Conservation (phyloP, 2,888 invertebrate genomes). For the Agonopterix subpropinquella region DNA sequence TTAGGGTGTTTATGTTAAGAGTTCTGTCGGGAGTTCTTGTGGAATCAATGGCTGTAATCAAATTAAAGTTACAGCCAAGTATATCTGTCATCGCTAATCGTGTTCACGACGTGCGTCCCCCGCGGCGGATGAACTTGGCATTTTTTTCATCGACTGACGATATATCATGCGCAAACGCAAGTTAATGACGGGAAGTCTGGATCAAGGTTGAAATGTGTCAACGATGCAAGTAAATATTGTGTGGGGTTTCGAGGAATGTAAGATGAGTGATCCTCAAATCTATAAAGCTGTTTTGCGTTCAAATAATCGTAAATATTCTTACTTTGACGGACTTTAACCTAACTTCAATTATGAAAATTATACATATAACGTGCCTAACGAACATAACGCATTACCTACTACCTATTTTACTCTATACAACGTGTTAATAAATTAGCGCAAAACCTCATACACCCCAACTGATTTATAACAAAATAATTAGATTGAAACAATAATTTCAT, state of each 20-base stretch:
- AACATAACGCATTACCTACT: too few species aligned
- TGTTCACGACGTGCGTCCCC: constrained; percentile 12
- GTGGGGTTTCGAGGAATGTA: too few species aligned
- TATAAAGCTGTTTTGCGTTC: not conserved
- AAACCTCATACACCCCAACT: too few species aligned
- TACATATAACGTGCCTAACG: too few species aligned
- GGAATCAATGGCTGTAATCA: constrained; percentile 29
- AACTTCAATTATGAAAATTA: too few species aligned
- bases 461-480: too few species aligned
- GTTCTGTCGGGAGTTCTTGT: too few species aligned
- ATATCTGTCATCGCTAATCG: constrained; percentile 52
- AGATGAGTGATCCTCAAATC: not conserved
- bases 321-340: too few species aligned
- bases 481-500: too few species aligned
- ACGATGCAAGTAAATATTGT: constrained; percentile 5
- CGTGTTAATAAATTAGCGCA: too few species aligned
- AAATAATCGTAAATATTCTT: not conserved
- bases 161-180: constrained; percentile 9
- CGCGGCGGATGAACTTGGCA: constrained; percentile 20
- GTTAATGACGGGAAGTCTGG: constrained; percentile 38
- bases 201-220: constrained; percentile 15
- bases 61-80: constrained; percentile 47
- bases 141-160: constrained; percentile 4
- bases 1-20: too few species aligned
- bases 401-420: too few species aligned